phyloP scores from a whole-genome alignment of 2,888 invertebrate species.

The Caenorhabditis imperialis region DNA sequence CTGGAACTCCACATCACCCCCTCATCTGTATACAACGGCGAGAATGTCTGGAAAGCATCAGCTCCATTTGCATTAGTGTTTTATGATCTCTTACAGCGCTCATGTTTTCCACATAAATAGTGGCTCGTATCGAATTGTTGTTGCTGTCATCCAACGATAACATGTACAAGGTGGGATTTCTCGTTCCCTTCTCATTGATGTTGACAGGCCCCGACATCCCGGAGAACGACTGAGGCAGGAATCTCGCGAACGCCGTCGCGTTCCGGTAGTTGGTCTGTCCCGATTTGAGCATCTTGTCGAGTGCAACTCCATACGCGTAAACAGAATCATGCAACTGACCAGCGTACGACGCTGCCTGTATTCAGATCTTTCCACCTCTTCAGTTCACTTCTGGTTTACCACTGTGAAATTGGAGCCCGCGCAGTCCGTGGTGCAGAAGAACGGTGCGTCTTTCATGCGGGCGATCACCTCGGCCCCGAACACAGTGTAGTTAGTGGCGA shows the following conservation, averaged over 20 bases:
- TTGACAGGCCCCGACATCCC: slow-evolving; percentile 53
- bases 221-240: slow-evolving; percentile 29
- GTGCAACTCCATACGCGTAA: slow-evolving; percentile 45
- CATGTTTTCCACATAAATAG: slow-evolving; percentile 42
- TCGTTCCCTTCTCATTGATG: slow-evolving; percentile 39
- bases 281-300: slow-evolving; percentile 52
- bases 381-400: slow-evolving; percentile 7
- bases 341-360: slow-evolving; percentile 50
- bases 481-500: slow-evolving; percentile 39
- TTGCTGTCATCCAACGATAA: slow-evolving; percentile 25
- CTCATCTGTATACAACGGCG: slow-evolving; percentile 38
- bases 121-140: slow-evolving; percentile 32
- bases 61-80: neutral
- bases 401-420: slow-evolving; percentile 25
- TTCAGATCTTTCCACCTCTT: neutral
- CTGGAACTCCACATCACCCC: slow-evolving; percentile 32
- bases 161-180: slow-evolving; percentile 51
- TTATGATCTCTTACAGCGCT: slow-evolving; percentile 15
- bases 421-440: slow-evolving; percentile 54
- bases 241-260: slow-evolving; percentile 23
- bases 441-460: slow-evolving; percentile 64
- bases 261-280: slow-evolving; percentile 41
- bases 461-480: slow-evolving; percentile 63
- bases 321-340: slow-evolving; percentile 59
- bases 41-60: slow-evolving; percentile 12